These are phyloP conservation scores for Eugnorisma glareosa DNA, from an alignment of 2,888 invertebrate genomes.

Conservation along the genomic window DNA sequence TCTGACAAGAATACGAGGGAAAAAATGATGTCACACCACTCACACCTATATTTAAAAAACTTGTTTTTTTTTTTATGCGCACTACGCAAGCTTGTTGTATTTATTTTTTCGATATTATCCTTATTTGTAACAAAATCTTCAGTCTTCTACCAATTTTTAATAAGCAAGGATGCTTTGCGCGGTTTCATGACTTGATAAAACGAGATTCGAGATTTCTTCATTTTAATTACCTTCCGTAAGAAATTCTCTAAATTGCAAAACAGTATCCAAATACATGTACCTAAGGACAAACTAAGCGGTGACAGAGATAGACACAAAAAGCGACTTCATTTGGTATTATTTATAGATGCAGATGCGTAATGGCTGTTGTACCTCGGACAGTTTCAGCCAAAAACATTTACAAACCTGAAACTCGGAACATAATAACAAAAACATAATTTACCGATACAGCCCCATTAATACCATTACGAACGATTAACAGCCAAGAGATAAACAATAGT, in stretches of 20 bases:
- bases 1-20: too few relatives aligned
- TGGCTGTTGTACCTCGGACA: not conserved
- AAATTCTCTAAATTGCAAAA: not conserved
- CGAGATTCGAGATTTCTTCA: not conserved
- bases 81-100: too few relatives aligned
- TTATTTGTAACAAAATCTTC: too few relatives aligned
- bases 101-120: too few relatives aligned
- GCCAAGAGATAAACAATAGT: slow-evolving; percentile 37
- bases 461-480: slow-evolving; percentile 12
- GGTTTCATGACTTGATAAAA: not conserved
- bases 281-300: not conserved
- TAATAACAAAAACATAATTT: slow-evolving; percentile 16
- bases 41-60: too few relatives aligned
- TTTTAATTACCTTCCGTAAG: not conserved
- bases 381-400: slow-evolving; percentile 2
- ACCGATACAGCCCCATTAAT: not conserved
- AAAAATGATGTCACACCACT: too few relatives aligned
- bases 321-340: not conserved
- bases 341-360: not conserved
- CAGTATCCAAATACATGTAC: not conserved
- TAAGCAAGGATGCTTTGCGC: not conserved
- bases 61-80: too few relatives aligned
- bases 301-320: not conserved
- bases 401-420: not conserved
- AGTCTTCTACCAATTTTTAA: not conserved